A percentile compares a stretch with the other conserved stretches of the same genome.
These are phyloP conservation scores for Clanis bilineata DNA, from an alignment of 2,888 invertebrate species.

Conservation along the genomic window DNA sequence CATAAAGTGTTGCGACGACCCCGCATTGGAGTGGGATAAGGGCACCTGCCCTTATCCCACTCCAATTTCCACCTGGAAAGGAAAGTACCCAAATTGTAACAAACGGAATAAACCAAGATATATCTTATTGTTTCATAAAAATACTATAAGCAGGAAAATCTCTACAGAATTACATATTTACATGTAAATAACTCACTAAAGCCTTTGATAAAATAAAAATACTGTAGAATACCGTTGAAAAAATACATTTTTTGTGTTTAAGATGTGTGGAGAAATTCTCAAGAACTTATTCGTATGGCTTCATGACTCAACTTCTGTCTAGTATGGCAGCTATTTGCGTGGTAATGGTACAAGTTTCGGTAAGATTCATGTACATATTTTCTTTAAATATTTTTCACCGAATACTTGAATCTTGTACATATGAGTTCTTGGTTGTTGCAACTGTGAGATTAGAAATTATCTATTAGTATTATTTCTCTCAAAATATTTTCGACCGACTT, in stretches of 20 bases:
- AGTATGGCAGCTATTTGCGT: constrained; percentile 77
- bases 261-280: constrained; percentile 74
- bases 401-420: not conserved
- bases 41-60: too few relatives aligned
- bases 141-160: not conserved
- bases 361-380: constrained; percentile 41
- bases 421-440: too few relatives aligned
- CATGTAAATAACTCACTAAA: not conserved
- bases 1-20: too few relatives aligned
- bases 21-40: too few relatives aligned
- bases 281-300: constrained; percentile 70
- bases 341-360: constrained; percentile 79
- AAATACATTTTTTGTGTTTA: constrained; percentile 36
- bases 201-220: not conserved
- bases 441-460: too few relatives aligned
- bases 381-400: not conserved
- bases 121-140: not conserved
- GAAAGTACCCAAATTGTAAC: not conserved
- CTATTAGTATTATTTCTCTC: too few relatives aligned
- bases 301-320: constrained; percentile 75
- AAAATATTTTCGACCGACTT: too few relatives aligned
- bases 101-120: not conserved
- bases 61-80: too few relatives aligned
- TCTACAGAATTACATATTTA: not conserved
- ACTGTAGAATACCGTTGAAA: constrained; percentile 7